These are phyloP conservation scores for Mongoloraphidia duomilia DNA, from an alignment of 2,888 invertebrate genomes.

Conservation along the genomic window DNA sequence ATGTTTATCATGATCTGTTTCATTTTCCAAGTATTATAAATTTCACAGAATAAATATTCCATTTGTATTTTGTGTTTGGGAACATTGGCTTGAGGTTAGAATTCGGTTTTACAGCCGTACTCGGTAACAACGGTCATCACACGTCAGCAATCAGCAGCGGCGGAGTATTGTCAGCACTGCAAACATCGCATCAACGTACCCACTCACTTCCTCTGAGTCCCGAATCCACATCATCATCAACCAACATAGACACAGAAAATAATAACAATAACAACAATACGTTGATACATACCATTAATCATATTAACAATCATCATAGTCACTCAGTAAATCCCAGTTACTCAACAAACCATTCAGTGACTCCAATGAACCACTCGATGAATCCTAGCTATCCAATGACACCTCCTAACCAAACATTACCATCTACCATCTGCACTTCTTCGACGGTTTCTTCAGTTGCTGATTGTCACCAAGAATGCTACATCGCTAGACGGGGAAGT, in stretches of 20 bases:
- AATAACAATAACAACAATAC: too few relatives aligned
- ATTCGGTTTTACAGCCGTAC: constrained; percentile 1
- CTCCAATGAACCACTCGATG: too few relatives aligned
- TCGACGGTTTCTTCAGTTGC: background rate
- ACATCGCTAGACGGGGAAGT: constrained; percentile 5
- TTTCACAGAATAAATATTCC: background rate
- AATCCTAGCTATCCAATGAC: background rate
- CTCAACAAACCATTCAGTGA: too few relatives aligned
- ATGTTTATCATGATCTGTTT: too few relatives aligned
- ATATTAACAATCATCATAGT: too few relatives aligned
- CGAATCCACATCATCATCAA: constrained; percentile 9
- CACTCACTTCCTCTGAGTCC: constrained; percentile 45
- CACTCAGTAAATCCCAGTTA: too few relatives aligned
- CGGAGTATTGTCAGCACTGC: constrained; percentile 17
- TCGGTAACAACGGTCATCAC: background rate
- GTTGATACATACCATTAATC: too few relatives aligned
- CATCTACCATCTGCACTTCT: background rate
- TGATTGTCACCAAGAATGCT: background rate
- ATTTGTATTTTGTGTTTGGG: background rate
- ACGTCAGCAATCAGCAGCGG: too few relatives aligned
- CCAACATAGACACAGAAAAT: too few relatives aligned
- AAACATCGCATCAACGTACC: constrained; percentile 47
- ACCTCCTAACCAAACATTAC: background rate
- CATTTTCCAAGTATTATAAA: too few relatives aligned
- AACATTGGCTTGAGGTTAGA: background rate